Base-by-base conservation (phyloP, 2,888 invertebrate species). In the Drosophila stalkeri region DNA sequence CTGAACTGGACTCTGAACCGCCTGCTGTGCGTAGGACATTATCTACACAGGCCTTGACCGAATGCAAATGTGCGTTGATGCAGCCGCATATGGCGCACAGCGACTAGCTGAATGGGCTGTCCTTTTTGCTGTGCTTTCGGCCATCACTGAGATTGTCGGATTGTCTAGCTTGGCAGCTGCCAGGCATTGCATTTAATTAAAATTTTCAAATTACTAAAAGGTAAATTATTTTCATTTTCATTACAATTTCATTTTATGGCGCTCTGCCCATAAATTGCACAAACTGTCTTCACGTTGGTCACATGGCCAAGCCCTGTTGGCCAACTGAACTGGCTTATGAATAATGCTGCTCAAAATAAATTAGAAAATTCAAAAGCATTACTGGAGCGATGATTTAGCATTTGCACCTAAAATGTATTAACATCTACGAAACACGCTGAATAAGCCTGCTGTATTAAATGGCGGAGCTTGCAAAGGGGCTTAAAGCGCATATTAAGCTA, bases 161-260 rank as follows among this genome's bases (percentile, higher is more conserved):
- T 66, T 68, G 43, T 68, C 14, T 7, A 23, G 54, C 18, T 55
- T 69, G 57, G 18, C 54, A 61, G 61, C 64, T 77, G 62, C 54
- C 61, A 61, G 72, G 60, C 65, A 80, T 72, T 73, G 86, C 78
- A 81, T 83, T 83, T 83, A 83, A 83, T 83, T 83, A 83, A 86
- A 86, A 83, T 83, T 83, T 83, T 66, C 69, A 74, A 83, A 86
- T 82, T 83, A 81, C 81, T 47, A 81, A 78, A 79, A 86, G 81
- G 83, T 81, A 75, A 82, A 74, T 73, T 71, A 81, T 75, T 83
- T 64, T 75, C 56, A 65, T 72, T 69, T 61, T 63, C 62, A 63
- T 70, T 64, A 56, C 61, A 71, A 79, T 64, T 67, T 70, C 70
- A 64, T 66, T 78, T 63, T 64, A 71, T 63, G 66, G 63, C 46